Conservation (phyloP, 2,888 invertebrate species). For the Pycnomerus fuliginosus region DNA sequence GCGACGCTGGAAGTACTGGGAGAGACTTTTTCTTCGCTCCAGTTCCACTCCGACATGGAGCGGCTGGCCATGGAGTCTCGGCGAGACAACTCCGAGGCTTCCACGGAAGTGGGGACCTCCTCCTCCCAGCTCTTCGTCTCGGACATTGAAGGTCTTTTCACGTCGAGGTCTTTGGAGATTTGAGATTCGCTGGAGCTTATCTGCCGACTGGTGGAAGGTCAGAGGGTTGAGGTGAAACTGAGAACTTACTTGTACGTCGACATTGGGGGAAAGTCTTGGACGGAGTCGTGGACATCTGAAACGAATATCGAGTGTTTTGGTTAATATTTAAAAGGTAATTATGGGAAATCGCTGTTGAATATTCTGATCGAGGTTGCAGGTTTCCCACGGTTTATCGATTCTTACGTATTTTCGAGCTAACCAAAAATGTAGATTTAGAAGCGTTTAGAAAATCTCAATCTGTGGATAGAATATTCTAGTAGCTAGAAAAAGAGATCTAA, state of each 20-base stretch:
- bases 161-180: slow-evolving; percentile 37
- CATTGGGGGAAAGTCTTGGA: slow-evolving; percentile 16
- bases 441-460: no score
- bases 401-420: no score
- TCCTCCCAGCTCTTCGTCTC: slow-evolving; percentile 54
- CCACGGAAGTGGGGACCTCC: slow-evolving; percentile 40
- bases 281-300: slow-evolving; percentile 20
- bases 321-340: not conserved
- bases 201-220: slow-evolving; percentile 5
- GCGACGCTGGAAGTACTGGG: slow-evolving; percentile 45
- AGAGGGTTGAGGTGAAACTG: no score
- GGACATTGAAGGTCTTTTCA: no score
- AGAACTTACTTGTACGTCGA: slow-evolving; percentile 15
- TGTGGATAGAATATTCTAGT: no score
- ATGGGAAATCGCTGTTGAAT: no score
- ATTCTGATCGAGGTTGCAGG: no score
- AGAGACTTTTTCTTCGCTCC: slow-evolving; percentile 46
- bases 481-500: no score
- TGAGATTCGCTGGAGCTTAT: slow-evolving; percentile 46
- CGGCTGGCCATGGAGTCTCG: slow-evolving; percentile 45
- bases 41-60: slow-evolving; percentile 37
- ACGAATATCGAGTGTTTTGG: slow-evolving; percentile 6
- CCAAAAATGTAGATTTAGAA: no score
- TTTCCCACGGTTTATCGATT: no score
- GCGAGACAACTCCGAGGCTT: slow-evolving; percentile 40